These are phyloP conservation scores for Enteromius paludinosus DNA, from an alignment of 2,797 vertebrate species.

Conservation along the genomic window DNA sequence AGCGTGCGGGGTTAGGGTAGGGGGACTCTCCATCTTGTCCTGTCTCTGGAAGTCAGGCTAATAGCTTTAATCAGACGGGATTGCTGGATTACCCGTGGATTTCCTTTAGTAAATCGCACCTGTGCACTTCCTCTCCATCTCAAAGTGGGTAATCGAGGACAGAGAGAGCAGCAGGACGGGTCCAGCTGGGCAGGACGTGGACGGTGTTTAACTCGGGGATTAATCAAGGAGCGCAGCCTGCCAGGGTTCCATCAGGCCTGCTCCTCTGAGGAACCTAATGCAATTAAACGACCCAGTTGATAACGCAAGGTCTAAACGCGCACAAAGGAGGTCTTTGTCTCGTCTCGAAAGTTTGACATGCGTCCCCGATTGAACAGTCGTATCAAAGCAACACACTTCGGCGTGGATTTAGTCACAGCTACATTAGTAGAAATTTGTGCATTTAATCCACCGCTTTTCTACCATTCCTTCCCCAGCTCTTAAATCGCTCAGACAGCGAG, in stretches of 20 bases:
- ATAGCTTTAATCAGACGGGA: conserved; percentile 72
- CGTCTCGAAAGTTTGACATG: conserved; percentile 30
- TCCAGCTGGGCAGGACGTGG: conserved; percentile 35
- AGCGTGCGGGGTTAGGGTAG: conserved; percentile 26
- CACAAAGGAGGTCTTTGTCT: conserved; percentile 37
- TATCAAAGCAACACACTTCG: conserved; percentile 42
- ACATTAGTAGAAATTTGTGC: conserved; percentile 47
- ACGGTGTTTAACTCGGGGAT: conserved; percentile 16
- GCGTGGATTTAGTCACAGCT: conserved; percentile 43
- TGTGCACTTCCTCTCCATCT: conserved; percentile 48
- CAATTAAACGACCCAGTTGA: conserved; percentile 29
- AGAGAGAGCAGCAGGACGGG: conserved; percentile 19
- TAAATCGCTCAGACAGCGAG: conserved; percentile 57
- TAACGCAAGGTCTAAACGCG: not conserved
- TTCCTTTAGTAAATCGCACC: conserved; percentile 70
- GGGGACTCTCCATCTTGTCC: conserved; percentile 56
- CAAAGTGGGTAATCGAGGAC: conserved; percentile 45
- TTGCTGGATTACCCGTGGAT: conserved; percentile 69
- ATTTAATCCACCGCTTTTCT: conserved; percentile 59
- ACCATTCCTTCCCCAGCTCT: conserved; percentile 42
- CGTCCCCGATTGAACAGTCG: conserved; percentile 6
- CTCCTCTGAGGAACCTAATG: conserved; percentile 25
- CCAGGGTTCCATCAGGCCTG: conserved; percentile 20
- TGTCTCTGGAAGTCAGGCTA: conserved; percentile 47
- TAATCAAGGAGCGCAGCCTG: conserved; percentile 40